Evolutionary conservation across 2,888 invertebrate species (phyloP).

Genomic region (Temnothorax unifasciatus): DNA sequence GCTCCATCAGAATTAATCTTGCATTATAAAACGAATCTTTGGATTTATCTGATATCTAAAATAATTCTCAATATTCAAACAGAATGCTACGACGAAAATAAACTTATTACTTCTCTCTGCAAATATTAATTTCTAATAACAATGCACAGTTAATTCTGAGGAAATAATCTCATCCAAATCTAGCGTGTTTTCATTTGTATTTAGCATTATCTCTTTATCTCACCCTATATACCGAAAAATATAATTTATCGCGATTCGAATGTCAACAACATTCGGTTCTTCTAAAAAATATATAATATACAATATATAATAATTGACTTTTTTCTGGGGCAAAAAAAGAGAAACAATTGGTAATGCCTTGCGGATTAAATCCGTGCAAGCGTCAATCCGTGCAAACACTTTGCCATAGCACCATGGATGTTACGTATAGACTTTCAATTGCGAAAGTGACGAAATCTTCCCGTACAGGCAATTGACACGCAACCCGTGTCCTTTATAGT

Average conservation of each 20-base stretch:
- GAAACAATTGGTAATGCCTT: slow-evolving; percentile 5
- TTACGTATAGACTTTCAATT: background rate
- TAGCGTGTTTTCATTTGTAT: background rate
- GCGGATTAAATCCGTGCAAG: background rate
- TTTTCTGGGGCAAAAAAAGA: background rate
- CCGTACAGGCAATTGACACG: slow-evolving; percentile 59
- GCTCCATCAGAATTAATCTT: slow-evolving; percentile 22
- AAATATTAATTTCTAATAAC: background rate
- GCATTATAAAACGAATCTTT: background rate
- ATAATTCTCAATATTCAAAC: slow-evolving; percentile 5
- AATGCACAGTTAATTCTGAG: slow-evolving; percentile 24
- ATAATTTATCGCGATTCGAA: slow-evolving; percentile 18
- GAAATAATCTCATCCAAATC: slow-evolving; percentile 18
- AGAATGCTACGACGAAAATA: background rate
- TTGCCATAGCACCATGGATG: background rate
- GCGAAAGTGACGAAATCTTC: slow-evolving; percentile 25
- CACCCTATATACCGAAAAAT: slow-evolving; percentile 5
- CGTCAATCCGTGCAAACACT: background rate
- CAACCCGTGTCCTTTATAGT: slow-evolving; percentile 32
- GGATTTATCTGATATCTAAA: background rate
- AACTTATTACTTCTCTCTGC: background rate
- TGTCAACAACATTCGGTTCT: background rate
- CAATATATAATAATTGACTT: slow-evolving; percentile 34
- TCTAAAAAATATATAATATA: slow-evolving; percentile 15
- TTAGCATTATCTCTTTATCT: background rate